Evolutionary conservation across 2,797 vertebrate species (phyloP).

Genomic region (Etheostoma perlongum): DNA sequence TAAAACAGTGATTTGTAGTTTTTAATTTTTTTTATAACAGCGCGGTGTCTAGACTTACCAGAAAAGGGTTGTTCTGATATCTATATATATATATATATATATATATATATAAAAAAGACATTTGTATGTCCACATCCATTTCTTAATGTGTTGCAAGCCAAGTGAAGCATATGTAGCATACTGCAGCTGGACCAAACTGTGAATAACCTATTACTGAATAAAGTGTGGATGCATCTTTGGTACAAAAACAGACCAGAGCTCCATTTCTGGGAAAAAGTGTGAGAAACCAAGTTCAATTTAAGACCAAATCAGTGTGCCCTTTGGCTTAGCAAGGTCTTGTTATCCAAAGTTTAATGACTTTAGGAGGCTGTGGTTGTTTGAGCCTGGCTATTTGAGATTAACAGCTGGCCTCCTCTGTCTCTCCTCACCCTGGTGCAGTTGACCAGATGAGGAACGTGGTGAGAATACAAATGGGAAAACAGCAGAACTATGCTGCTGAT

Average conservation of each 20-base stretch:
- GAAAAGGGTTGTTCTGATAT: neutral
- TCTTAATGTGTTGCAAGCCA: neutral
- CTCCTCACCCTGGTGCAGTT: constrained; percentile 33
- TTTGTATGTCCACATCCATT: neutral
- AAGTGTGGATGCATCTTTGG: constrained; percentile 4
- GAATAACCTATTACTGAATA: constrained; percentile 17
- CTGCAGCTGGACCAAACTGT: neutral
- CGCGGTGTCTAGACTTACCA: neutral
- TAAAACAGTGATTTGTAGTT: constrained; percentile 1
- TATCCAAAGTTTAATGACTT: constrained; percentile 42
- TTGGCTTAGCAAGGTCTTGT: constrained; percentile 43
- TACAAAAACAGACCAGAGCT: constrained; percentile 19
- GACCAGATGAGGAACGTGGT: constrained; percentile 26
- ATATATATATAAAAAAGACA: neutral
- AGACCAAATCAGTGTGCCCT: constrained; percentile 25
- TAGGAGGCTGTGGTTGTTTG: constrained; percentile 24
- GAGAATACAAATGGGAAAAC: constrained; percentile 54
- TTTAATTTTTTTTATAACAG: neutral
- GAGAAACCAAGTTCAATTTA: constrained; percentile 35
- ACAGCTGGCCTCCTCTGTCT: constrained; percentile 20
- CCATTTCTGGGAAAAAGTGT: neutral
- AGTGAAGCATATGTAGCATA: neutral
- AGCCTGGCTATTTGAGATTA: constrained; percentile 49
- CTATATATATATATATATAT: too few relatives aligned
- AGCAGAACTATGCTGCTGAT: constrained; percentile 36